Conservation (phyloP, 2,797 vertebrate genomes). For the Borostomias antarcticus region DNA sequence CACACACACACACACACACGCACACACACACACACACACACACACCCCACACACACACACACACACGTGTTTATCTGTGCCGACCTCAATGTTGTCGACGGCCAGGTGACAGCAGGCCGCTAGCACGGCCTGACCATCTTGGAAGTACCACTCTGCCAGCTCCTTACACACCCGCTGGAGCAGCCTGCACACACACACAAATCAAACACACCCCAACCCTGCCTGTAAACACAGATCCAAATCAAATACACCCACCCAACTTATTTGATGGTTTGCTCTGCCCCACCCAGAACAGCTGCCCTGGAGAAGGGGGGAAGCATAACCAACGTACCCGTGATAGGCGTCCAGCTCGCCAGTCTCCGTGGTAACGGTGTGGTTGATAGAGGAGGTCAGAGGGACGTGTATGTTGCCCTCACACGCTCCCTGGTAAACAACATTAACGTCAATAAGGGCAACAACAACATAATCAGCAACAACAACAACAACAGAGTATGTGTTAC, state of each 20-base stretch:
- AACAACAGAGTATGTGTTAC: conserved; percentile 66
- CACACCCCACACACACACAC: not conserved
- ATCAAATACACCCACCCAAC: not conserved
- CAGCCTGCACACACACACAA: conserved; percentile 68
- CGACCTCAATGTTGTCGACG: conserved; percentile 89
- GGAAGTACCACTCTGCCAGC: conserved; percentile 95
- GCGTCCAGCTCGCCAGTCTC: conserved; percentile 79
- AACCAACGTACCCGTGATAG: conserved; percentile 80
- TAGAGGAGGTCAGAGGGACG: conserved; percentile 63
- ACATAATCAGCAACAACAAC: too few species aligned
- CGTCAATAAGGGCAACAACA: not conserved
- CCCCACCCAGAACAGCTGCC: not conserved
- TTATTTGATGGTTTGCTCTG: too few species aligned
- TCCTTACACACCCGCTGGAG: conserved; percentile 84
- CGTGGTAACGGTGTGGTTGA: conserved; percentile 64
- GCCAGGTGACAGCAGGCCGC: conserved; percentile 94
- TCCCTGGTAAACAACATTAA: conserved; percentile 72
- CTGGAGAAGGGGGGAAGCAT: not conserved
- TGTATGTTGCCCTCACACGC: conserved; percentile 94
- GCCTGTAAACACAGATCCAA: not conserved
- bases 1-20: not conserved
- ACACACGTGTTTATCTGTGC: not conserved
- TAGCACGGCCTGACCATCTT: conserved; percentile 85
- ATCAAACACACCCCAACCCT: not conserved
- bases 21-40: not conserved